Evolutionary conservation across 2,797 vertebrate genomes (phyloP), one percentile per base, ranked within the genome.

Genomic region (Melanogrammus aeglefinus): DNA sequence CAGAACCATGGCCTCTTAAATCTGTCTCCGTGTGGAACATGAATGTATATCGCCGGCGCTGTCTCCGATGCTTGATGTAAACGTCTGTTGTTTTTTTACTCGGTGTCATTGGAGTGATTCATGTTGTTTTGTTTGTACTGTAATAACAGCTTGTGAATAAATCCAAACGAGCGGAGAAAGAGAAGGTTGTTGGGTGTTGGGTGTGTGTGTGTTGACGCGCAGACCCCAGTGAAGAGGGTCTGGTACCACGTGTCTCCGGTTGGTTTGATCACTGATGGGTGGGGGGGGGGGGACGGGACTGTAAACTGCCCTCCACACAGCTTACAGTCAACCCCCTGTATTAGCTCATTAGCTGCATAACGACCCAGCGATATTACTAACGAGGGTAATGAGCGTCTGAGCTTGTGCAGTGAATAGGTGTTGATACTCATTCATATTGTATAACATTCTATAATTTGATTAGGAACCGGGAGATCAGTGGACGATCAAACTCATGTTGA

Each of bases 1-100:
- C 35, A 73, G 38, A 38, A 73, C 72, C 72, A 39, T 39, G 72
- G 72, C 35, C 72, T 41, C 72, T 72, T 33, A 72, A 72, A 73
- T 33, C 35, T n/a, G 6, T 10, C 18, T 39, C 14, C n/a, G 24
- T 41, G 9, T 41, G 39, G n/a, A 73, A 73, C 35, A 38, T 73
- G 71, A 72, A 72, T 72, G 71, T 72, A 72, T 72, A 21, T 21
- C 71, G 29, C 63, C 9, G n/a, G 63, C 63, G n/a, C 24, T 69
- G 27, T 69, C 63, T 69, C 63, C 12, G 24, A 27, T 13, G 27
- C 24, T 69, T 18, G 47, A 63, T 9, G 57, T 63, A 63, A 63
- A 63, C 21, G 1, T 63, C 14, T 24, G 6, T n/a, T 63, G n/a
- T n/a, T 63, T 63, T 63, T 63, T 24, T 69, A 69, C 24, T 69